A percentile compares a stretch with the other conserved stretches of the same genome.
phyloP scores from a whole-genome alignment of 2,888 invertebrate species.

The Dryadula phaetusa region DNA sequence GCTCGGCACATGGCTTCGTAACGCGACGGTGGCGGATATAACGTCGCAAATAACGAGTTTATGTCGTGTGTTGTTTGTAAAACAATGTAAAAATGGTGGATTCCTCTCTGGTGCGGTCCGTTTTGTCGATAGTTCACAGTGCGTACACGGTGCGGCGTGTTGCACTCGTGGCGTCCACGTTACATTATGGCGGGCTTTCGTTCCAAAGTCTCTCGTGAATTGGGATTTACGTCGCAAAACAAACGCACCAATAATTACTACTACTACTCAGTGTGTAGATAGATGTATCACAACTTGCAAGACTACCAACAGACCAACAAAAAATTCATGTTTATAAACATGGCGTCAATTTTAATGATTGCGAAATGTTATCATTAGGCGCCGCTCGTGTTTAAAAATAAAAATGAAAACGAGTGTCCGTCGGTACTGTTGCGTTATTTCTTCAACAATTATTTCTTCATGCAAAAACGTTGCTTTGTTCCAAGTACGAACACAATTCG shows the following conservation, averaged over 20 bases:
- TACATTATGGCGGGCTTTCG: conserved; percentile 72
- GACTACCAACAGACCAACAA: not conserved
- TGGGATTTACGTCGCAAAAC: conserved; percentile 17
- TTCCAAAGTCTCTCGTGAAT: conserved; percentile 33
- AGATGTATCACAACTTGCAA: not conserved
- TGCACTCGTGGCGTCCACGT: conserved; percentile 79
- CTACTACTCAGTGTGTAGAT: not conserved
- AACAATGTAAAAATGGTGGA: conserved; percentile 20
- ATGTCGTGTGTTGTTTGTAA: conserved; percentile 45
- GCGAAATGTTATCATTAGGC: conserved; percentile 22
- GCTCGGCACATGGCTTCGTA: conserved; percentile 80
- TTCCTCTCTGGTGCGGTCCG: not conserved
- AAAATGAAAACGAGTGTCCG: conserved; percentile 37
- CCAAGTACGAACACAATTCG: conserved; percentile 61
- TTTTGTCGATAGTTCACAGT: not conserved
- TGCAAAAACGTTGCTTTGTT: conserved; percentile 48
- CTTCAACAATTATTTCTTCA: conserved; percentile 42
- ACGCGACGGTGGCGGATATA: conserved; percentile 74
- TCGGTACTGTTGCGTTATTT: conserved; percentile 38
- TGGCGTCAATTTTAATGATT: conserved; percentile 29
- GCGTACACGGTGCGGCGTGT: conserved; percentile 53
- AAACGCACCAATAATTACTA: not conserved
- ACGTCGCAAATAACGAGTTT: conserved; percentile 55
- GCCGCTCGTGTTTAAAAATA: conserved; percentile 24
- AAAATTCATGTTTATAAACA: conserved; percentile 28